Percentiles rank a stretch among this genome's conserved stretches.
Evolutionary conservation across 30 jellyfish, hydroid and myxozoan species (phyloP).

Genomic region (Euphysa ruthae): DNA sequence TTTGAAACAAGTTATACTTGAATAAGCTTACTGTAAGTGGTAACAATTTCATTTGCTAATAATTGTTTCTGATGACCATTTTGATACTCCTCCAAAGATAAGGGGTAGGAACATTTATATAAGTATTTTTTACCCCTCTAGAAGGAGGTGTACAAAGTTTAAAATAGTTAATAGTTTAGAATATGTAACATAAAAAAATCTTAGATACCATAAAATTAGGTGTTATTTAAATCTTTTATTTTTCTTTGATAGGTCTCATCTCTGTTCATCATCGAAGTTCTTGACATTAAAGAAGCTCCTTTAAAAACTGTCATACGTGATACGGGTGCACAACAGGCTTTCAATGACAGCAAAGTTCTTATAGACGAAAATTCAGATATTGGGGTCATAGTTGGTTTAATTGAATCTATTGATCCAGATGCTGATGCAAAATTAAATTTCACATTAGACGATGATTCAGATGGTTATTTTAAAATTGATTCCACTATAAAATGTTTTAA

Average conservation of each 20-base stretch:
- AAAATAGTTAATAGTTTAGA: neutral
- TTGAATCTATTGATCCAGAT: slow-evolving; percentile 55
- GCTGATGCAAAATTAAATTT: slow-evolving; percentile 28
- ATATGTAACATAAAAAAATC: neutral
- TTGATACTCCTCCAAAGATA: too few species aligned
- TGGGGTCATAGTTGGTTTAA: slow-evolving; percentile 56
- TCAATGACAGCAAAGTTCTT: slow-evolving; percentile 30
- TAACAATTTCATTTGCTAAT: too few species aligned
- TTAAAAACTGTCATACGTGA: neutral
- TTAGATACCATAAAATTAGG: neutral
- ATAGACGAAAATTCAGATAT: slow-evolving; percentile 37
- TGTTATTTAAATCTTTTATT: neutral
- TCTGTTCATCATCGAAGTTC: slow-evolving; percentile 49
- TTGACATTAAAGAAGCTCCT: slow-evolving; percentile 43
- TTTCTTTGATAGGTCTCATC: neutral
- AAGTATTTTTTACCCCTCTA: too few species aligned
- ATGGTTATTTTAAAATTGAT: slow-evolving; percentile 39
- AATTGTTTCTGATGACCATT: too few species aligned
- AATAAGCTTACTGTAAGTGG: too few species aligned
- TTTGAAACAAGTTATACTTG: too few species aligned
- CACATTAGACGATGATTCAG: slow-evolving; percentile 49
- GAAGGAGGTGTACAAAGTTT: too few species aligned
- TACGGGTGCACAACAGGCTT: slow-evolving; percentile 11
- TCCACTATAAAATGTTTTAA: slow-evolving; percentile 13
- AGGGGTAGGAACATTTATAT: too few species aligned